Evolutionary conservation across 2,888 invertebrate species (phyloP), one percentile per base, ranked within the genome.

Genomic region (Dione vanillae): DNA sequence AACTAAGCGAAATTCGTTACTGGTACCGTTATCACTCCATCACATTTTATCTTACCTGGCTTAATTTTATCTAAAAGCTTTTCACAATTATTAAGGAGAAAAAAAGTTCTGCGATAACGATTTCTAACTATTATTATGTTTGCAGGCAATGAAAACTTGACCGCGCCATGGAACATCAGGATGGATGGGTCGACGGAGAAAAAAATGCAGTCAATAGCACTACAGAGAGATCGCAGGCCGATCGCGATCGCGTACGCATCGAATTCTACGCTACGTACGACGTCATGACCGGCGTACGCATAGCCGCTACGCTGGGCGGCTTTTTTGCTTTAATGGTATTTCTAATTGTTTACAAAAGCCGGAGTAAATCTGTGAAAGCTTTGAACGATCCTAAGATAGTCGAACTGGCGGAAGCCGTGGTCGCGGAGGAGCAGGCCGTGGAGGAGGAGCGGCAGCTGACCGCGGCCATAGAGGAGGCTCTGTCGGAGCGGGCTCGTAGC

Each of bases 301-400:
- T 98, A 89, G 98, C 98, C 79, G 97, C 97, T 79, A 98, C 98
- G 3, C 94, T 98, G 66, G 97, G 98, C 81, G 97, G 97, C 80
- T 97, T 98, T 91, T 98, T 98, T 91, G 96, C 97, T 75, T 94
- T 98, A 82, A 98, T 98, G 96, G 97, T 98, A 61, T 96, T 98
- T 86, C 94, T 98, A 84, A 96, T 98, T 80, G 95, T 98, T 76
- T 98, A 97, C 94, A 98, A 98, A 91, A 97, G 97, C 89, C 96
- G 96, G 79, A 96, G 96, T 84, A 96, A 96, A 94, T 95, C 96
- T 73, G 94, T 96, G 73, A 96, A 95, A 83, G 96, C 96, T 65
- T 86, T 96, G 74, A 96, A 96, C 85, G 97, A 97, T 88, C 97
- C 97, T 45, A 96, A 96, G 85, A 92, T 97, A 85, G 97, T 96